phyloP scores from a whole-genome alignment of 2,113 vertebrate species.

The Spilogale gracilis region DNA sequence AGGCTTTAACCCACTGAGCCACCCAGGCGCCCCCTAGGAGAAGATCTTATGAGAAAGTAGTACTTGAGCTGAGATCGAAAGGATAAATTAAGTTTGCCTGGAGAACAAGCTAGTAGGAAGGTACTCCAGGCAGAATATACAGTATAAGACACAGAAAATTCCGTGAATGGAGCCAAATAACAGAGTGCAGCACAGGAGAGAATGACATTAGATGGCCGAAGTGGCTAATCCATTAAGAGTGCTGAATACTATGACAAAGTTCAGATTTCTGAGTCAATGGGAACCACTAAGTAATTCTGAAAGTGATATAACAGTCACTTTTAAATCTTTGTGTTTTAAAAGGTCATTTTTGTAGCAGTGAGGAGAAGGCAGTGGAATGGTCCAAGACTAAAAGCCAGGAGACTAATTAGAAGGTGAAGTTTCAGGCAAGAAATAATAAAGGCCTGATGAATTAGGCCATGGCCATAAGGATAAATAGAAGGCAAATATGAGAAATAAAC shows the following conservation, averaged over 20 bases:
- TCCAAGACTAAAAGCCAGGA: neutral
- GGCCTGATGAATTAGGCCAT: neutral
- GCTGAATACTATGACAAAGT: neutral
- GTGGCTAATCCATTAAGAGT: neutral
- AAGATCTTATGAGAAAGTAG: conserved; percentile 50
- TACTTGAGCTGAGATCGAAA: neutral
- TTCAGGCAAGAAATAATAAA: neutral
- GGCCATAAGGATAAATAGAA: neutral
- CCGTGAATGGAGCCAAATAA: neutral
- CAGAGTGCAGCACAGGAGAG: neutral
- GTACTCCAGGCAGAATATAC: conserved; percentile 20
- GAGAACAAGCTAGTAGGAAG: neutral
- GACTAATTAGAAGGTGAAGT: neutral
- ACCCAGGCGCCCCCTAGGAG: neutral
- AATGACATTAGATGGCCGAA: neutral
- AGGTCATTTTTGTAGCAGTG: neutral
- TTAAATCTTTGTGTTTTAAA: conserved; percentile 7
- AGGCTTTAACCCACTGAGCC: no score
- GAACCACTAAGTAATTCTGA: neutral
- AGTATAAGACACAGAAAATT: neutral
- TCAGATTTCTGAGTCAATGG: neutral
- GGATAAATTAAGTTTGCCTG: neutral
- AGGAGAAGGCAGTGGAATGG: neutral
- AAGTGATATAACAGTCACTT: neutral
- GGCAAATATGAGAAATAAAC: neutral